phyloP scores from a whole-genome alignment of 2,113 vertebrate species.

The Girardinichthys multiradiatus region DNA sequence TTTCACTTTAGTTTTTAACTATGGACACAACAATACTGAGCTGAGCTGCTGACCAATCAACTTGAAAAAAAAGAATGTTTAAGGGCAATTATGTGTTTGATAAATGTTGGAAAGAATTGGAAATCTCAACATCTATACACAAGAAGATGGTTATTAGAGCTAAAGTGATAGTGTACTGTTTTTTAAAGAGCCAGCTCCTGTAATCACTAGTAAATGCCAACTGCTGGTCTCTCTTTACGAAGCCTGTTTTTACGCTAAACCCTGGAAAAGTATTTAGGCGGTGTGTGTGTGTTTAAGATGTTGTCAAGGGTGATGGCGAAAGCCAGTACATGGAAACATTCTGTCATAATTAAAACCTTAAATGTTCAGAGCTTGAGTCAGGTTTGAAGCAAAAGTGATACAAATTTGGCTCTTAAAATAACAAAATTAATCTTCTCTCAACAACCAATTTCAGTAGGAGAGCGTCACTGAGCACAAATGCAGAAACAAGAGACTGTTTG shows the following conservation, averaged over 20 bases:
- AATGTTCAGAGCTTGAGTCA: constrained; percentile 19
- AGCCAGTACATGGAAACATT: constrained; percentile 44
- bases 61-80: neutral
- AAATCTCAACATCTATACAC: neutral
- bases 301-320: constrained; percentile 60
- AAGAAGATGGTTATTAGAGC: constrained; percentile 16
- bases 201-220: constrained; percentile 60
- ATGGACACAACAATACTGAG: constrained; percentile 15
- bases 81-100: constrained; percentile 4
- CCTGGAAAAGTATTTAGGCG: constrained; percentile 50
- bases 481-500: constrained; percentile 2
- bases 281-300: constrained; percentile 40
- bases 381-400: constrained; percentile 35
- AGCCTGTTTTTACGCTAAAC: constrained; percentile 42
- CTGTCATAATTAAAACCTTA: constrained; percentile 32
- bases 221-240: constrained; percentile 60
- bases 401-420: neutral
- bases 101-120: constrained; percentile 17
- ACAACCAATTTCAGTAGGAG: neutral
- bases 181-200: constrained; percentile 46
- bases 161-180: constrained; percentile 40
- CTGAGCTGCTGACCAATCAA: neutral
- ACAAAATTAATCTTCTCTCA: constrained; percentile 8
- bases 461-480: neutral
- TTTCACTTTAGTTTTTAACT: constrained; percentile 35